A percentile compares a stretch with the other conserved stretches of the same genome.
phyloP scores from a whole-genome alignment of 1,140 invertebrate species.

The Melitaea cinxia region DNA sequence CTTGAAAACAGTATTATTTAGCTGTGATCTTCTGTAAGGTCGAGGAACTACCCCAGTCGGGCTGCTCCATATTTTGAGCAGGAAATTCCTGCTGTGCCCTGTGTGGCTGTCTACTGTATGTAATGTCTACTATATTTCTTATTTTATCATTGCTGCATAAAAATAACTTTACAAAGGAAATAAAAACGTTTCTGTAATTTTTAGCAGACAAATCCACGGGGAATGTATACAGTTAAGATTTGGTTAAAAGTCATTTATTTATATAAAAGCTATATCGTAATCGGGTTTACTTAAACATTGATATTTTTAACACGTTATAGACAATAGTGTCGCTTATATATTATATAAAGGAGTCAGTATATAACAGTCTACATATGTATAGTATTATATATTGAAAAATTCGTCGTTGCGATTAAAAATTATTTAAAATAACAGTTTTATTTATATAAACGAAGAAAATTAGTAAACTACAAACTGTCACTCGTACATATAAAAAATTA shows the following conservation, averaged over 20 bases:
- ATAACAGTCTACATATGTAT: slow-evolving; percentile 32
- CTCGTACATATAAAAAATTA: not conserved
- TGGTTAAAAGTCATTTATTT: not conserved
- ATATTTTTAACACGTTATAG: not conserved
- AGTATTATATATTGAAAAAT: slow-evolving; percentile 3
- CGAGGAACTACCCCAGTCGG: too few species aligned
- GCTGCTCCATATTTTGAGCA: too few species aligned
- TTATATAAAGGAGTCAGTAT: slow-evolving; percentile 39
- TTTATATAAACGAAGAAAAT: not conserved
- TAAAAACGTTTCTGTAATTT: too few species aligned
- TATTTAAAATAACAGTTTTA: slow-evolving; percentile 1
- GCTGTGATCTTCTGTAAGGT: too few species aligned
- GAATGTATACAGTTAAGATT: too few species aligned
- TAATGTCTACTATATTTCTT: too few species aligned
- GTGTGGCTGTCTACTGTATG: too few species aligned
- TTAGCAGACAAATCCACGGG: too few species aligned
- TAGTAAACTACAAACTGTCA: not conserved
- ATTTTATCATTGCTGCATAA: too few species aligned
- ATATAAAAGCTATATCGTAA: not conserved
- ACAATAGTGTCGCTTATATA: slow-evolving; percentile 14
- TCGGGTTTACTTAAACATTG: not conserved
- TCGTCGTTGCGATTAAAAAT: slow-evolving; percentile 2
- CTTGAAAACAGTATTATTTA: too few species aligned
- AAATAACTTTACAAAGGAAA: too few species aligned
- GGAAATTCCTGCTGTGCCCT: too few species aligned